phyloP scores from a whole-genome alignment of 2,797 vertebrate species.

The Sciurus vulgaris region DNA sequence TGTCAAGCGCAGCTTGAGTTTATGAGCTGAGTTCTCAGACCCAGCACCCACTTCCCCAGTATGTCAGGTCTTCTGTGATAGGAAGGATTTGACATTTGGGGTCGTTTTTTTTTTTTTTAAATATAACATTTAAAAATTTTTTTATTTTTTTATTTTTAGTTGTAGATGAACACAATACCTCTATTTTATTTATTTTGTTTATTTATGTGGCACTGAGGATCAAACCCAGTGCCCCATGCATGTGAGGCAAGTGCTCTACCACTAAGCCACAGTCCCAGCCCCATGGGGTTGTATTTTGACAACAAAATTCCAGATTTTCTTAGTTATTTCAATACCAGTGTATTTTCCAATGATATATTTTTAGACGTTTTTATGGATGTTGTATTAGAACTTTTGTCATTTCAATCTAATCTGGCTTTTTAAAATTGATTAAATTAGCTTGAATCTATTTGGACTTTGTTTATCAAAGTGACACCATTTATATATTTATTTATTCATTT shows the following conservation, averaged over 20 bases:
- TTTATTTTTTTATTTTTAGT: too few species aligned
- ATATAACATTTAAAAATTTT: too few species aligned
- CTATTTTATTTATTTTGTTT: too few species aligned
- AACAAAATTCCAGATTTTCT: not conserved
- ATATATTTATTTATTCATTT: not conserved
- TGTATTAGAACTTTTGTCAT: not conserved
- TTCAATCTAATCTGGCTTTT: not conserved
- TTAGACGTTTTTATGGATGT: not conserved
- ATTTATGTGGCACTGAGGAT: too few species aligned
- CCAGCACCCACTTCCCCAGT: fast-evolving
- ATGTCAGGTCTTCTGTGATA: not conserved
- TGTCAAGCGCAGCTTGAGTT: not conserved
- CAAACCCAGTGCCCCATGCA: too few species aligned
- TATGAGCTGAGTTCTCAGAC: not conserved
- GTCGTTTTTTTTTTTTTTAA: too few species aligned
- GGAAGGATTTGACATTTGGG: not conserved
- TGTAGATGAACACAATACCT: too few species aligned
- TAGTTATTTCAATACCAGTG: not conserved
- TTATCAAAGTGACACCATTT: not conserved
- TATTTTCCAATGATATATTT: not conserved
- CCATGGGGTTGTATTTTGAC: not conserved
- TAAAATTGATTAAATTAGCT: not conserved
- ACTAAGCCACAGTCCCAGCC: too few species aligned
- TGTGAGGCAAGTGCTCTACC: too few species aligned
- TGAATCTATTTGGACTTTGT: not conserved